Conservation (phyloP, 2,797 vertebrate genomes). For the Acanthopagrus latus region DNA sequence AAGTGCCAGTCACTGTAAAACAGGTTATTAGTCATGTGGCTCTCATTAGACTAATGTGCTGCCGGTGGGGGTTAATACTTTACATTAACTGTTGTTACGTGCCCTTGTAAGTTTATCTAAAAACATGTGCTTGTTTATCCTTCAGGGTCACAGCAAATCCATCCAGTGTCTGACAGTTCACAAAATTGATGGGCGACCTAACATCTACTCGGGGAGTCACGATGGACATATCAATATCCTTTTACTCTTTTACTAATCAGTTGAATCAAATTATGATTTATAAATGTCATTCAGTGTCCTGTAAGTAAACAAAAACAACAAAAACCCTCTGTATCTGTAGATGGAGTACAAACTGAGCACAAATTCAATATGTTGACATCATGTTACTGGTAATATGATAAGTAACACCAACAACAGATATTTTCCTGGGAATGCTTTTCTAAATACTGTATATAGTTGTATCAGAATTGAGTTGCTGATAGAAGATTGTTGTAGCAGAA, state of each 20-base stretch:
- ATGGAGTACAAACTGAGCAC: background rate
- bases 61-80: background rate
- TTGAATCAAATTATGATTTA: background rate
- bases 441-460: background rate
- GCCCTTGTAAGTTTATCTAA: background rate
- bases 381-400: background rate
- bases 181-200: slow-evolving; percentile 85
- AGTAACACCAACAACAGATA: too few relatives aligned
- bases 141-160: slow-evolving; percentile 96
- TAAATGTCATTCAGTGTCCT: background rate
- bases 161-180: slow-evolving; percentile 95
- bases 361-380: background rate
- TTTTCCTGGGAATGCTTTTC: background rate
- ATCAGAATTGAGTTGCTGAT: background rate
- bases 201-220: slow-evolving; percentile 96
- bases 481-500: background rate
- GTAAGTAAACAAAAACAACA: background rate
- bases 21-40: background rate
- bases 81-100: background rate
- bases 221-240: slow-evolving; percentile 99
- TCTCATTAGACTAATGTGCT: background rate
- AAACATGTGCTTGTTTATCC: slow-evolving; percentile 27
- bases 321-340: background rate
- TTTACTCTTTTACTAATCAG: slow-evolving; percentile 81
- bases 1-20: background rate